These are phyloP conservation scores for Rachycentron canadum DNA, from an alignment of 2,797 vertebrate species.

Conservation along the genomic window DNA sequence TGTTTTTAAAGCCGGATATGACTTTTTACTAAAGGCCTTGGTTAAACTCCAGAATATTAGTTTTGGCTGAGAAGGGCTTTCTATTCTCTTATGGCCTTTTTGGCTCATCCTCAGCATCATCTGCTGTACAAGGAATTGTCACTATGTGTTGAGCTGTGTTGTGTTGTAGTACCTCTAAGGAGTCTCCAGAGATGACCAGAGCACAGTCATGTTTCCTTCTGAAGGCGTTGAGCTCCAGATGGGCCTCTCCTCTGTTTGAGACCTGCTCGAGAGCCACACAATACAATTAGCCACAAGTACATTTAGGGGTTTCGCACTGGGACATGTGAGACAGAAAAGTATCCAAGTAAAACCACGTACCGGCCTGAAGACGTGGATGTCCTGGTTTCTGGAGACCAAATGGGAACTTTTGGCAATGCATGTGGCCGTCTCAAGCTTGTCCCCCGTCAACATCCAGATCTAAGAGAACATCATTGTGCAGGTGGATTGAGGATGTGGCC, in stretches of 20 bases:
- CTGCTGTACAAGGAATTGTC: constrained; percentile 39
- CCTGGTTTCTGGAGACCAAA: constrained; percentile 93
- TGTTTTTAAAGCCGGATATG: neutral
- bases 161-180: constrained; percentile 90
- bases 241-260: constrained; percentile 92
- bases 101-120: constrained; percentile 60
- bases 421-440: constrained; percentile 97
- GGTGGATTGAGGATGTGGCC: neutral
- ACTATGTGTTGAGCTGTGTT: constrained; percentile 26
- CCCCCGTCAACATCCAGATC: constrained; percentile 99
- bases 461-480: constrained; percentile 59
- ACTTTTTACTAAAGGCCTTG: neutral
- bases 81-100: constrained; percentile 36
- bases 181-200: constrained; percentile 97
- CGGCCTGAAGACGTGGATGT: constrained; percentile 94
- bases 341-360: constrained; percentile 70
- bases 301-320: neutral
- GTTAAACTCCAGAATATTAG: constrained; percentile 36
- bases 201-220: constrained; percentile 97
- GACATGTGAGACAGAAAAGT: neutral
- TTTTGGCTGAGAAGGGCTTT: constrained; percentile 35
- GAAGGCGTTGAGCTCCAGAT: constrained; percentile 97
- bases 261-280: constrained; percentile 85
- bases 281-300: constrained; percentile 52
- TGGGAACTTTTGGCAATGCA: constrained; percentile 99